Evolutionary conservation across 2,113 vertebrate genomes (phyloP).

Genomic region (Peromyscus californicus): DNA sequence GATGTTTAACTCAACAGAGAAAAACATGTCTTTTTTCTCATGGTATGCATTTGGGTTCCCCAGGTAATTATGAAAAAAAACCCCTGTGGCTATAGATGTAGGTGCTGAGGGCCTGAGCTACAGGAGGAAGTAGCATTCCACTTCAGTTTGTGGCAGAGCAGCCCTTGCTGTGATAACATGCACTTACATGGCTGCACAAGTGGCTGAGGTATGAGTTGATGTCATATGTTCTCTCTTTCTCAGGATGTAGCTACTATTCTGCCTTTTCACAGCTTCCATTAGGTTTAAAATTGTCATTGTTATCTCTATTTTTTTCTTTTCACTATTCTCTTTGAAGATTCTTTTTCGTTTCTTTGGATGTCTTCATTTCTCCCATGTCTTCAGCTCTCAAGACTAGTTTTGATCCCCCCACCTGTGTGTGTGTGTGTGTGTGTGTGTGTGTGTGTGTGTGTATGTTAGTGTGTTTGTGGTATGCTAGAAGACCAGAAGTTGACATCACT

Average conservation of each 20-base stretch:
- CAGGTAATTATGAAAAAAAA: not conserved
- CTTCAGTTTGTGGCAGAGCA: not conserved
- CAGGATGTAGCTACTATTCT: not conserved
- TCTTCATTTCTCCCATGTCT: not conserved
- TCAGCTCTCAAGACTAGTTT: conserved; percentile 6
- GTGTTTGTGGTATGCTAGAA: not conserved
- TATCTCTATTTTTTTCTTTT: not conserved
- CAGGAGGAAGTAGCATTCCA: not conserved
- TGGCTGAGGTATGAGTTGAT: not conserved
- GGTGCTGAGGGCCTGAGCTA: not conserved
- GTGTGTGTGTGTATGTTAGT: too few species aligned
- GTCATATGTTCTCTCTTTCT: not conserved
- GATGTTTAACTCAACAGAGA: conserved; percentile 12
- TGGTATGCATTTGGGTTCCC: not conserved
- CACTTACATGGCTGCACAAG: not conserved
- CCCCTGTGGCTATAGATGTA: not conserved
- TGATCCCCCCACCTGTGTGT: not conserved
- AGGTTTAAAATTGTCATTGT: not conserved
- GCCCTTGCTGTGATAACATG: not conserved
- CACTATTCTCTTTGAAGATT: not conserved
- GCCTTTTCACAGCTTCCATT: not conserved
- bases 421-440: not conserved
- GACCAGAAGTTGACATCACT: not conserved
- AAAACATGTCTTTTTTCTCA: not conserved
- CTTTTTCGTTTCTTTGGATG: not conserved